Base-by-base conservation (phyloP, 1,140 invertebrate genomes). In the Centruroides sculpturatus region DNA sequence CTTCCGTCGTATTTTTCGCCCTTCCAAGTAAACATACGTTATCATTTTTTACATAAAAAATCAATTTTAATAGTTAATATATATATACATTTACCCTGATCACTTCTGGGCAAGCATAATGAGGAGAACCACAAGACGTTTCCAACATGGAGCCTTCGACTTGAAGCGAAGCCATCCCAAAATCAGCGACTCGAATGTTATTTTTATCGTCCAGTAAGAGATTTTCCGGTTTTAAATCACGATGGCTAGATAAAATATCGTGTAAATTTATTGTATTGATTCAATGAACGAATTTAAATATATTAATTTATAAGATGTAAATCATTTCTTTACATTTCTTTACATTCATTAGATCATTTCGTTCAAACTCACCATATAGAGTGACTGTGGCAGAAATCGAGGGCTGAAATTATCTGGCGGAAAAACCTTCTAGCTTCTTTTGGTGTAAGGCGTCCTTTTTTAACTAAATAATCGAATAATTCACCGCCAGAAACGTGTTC, bases 1-100 rank as follows among this genome's bases (percentile, higher is more conserved):
- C 94, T 82, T 12, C 96, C 96, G 75, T 99, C 96, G 74, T 99
- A 99, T 76, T 99, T 99, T 74, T 99, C 96, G 52, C 96, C 96
- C 95, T 98, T 69, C 6, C 76, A 71, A 10, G 2, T 41, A 56
- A 41, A 41, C 41, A 41, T 8, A 8, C 41, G 41, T 6, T 41
- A 41, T 41, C 41, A 8, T 41, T 41, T 41, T 8, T 41, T 5
- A 41, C 8, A 41, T 8, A 41, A 41, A 6, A 41, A 41, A 41
- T 8, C 8, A 41, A 41, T 23, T 23, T 23, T 23, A 23, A 23
- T 23, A 23, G 52, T 54, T 23, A 3, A 34, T n/a, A 48, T 1
- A 12, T 5, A 23, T 12, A 6, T 63, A 50, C 8, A 76, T 82
- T 84, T 82, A 98, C 95, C 80, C 95, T 78, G 70, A 99, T 99